Evolutionary conservation across 2,113 vertebrate species (phyloP).

Genomic region (Bufo gargarizans): DNA sequence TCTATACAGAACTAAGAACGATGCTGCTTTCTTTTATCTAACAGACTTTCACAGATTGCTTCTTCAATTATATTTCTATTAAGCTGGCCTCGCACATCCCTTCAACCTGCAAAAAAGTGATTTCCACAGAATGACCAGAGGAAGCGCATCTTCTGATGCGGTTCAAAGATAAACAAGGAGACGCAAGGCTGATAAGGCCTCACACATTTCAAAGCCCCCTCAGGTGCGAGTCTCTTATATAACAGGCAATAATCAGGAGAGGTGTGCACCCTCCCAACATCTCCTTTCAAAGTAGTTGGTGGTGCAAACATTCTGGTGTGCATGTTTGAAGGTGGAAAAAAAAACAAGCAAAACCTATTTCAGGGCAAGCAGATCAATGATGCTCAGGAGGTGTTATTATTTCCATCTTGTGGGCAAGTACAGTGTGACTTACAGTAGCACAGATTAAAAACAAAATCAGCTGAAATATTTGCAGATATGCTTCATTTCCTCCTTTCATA

Average conservation of each 20-base stretch:
- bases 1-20: slow-evolving; percentile 26
- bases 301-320: background rate
- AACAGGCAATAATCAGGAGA: slow-evolving; percentile 18
- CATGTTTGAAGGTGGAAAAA: background rate
- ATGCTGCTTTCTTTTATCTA: slow-evolving; percentile 43
- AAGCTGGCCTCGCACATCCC: slow-evolving; percentile 49
- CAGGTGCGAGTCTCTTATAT: background rate
- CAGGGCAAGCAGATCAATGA: slow-evolving; percentile 19
- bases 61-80: slow-evolving; percentile 57
- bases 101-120: slow-evolving; percentile 53
- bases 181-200: slow-evolving; percentile 41
- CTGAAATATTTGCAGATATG: slow-evolving; percentile 47
- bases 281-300: background rate
- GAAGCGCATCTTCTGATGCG: slow-evolving; percentile 45
- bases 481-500: slow-evolving; percentile 31
- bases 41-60: slow-evolving; percentile 39
- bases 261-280: background rate
- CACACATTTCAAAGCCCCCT: slow-evolving; percentile 9
- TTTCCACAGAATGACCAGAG: slow-evolving; percentile 53
- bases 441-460: slow-evolving; percentile 54
- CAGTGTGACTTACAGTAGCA: slow-evolving; percentile 48
- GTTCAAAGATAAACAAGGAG: slow-evolving; percentile 38
- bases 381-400: background rate
- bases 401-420: slow-evolving; percentile 30
- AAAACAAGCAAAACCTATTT: slow-evolving; percentile 36